phyloP scores from a whole-genome alignment of 2,797 vertebrate species.

The Aldrovandia affinis region DNA sequence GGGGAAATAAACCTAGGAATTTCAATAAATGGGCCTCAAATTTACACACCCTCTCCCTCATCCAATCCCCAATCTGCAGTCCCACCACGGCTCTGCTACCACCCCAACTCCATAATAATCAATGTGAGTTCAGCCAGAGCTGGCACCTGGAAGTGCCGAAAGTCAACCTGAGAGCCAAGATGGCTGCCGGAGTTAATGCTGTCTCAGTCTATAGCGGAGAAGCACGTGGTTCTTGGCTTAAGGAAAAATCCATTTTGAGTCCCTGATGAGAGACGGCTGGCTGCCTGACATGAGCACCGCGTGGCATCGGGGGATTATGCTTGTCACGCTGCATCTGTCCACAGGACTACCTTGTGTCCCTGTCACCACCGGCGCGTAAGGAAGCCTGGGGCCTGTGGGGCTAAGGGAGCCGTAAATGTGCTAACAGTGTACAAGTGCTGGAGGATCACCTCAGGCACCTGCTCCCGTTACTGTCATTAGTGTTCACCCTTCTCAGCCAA shows the following conservation, averaged over 20 bases:
- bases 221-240: background rate
- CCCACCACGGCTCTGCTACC: background rate
- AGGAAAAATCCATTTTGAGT: background rate
- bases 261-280: background rate
- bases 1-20: background rate
- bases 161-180: background rate
- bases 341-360: background rate
- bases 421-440: constrained; percentile 13
- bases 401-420: constrained; percentile 18
- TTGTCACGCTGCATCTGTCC: constrained; percentile 4
- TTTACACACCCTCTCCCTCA: background rate
- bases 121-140: background rate
- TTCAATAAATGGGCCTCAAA: background rate
- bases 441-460: constrained; percentile 6
- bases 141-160: background rate
- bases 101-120: background rate
- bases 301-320: background rate
- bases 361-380: constrained; percentile 3
- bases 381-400: background rate
- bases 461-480: constrained; percentile 7
- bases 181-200: background rate
- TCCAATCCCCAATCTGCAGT: background rate
- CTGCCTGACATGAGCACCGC: background rate
- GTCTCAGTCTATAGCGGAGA: background rate
- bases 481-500: background rate